Evolutionary conservation across 2,888 invertebrate species (phyloP), one percentile per base, ranked within the genome.

Genomic region (Tryphoninae sp.): DNA sequence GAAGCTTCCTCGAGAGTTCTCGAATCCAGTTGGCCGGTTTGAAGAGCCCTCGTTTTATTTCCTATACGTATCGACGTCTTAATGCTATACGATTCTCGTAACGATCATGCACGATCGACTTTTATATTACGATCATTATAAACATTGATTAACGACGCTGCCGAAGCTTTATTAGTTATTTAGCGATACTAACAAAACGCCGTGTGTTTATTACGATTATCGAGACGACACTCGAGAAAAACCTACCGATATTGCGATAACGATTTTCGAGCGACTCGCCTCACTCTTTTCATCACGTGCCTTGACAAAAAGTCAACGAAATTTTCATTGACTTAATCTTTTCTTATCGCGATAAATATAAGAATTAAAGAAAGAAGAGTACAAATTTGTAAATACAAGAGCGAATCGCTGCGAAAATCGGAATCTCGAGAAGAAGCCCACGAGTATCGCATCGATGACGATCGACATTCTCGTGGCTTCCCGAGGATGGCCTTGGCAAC

Each of bases 121-220:
- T 53, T 7, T 33, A 19, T 13, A 67, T 9, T 59, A 59, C 49
- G 58, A 58, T 45, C 49, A 62, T 23, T 42, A 49, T 77, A 74
- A 74, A 61, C 13, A 67, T 58, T 83, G 83, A 86, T 89, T 88
- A 88, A 89, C 85, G 82, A 86, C 83, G 89, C 89, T 89, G 87
- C 75, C 85, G 84, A 88, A 85, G 89, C 89, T 89, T 90, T 86
- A 87, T 86, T 89, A 89, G 89, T 88, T 16, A 55, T 69, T 53
- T 86, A 85, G 86, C 87, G 88, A 86, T 88, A 90, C 90, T 90
- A 90, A 90, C 89, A 89, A 78, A 79, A 86, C 83, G 89, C 88
- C 85, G 84, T 88, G 87, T 88, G 84, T 86, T 84, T 86, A 78
- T 78, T 69, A 72, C 33, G 33, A 33, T 61, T 71, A 73, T 51